Evolutionary conservation across 2,888 invertebrate species (phyloP), one percentile per base, ranked within the genome.

Genomic region (Diogma glabrata): DNA sequence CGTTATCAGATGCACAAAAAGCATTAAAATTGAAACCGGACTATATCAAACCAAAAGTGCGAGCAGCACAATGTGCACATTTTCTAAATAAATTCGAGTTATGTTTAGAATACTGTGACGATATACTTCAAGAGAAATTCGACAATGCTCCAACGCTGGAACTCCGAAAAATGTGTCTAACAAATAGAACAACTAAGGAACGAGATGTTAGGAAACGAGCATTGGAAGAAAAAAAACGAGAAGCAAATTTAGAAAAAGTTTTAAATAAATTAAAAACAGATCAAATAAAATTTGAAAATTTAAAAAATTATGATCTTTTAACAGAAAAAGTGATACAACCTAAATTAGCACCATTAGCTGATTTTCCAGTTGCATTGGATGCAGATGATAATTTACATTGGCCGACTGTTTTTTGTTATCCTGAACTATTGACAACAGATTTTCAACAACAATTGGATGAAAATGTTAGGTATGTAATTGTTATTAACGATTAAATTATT

Each of bases 381-480:
- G 60, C 87, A 10, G 71, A 77, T 60, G 68, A 79, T 0, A 60
- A 71, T 12, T 67, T 96, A 10, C 70, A 82, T 49, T 96, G 94
- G 94, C 95, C 95, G 0, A 83, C 92, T 0, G 72, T 89, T 16
- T 79, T 95, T 57, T 71, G 90, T 10, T 96, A 94, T 67, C 95
- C 95, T 0, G 93, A 95, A 69, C 83, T 83, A 62, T 75, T 82
- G 53, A 81, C 86, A 60, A 87, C 90, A 47, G 96, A 97, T 67
- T 88, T 92, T 59, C 77, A 96, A 36, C 82, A 86, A 65, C 76
- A 78, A 52, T 87, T 93, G 61, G 76, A 79, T 9, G 93, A 94
- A 70, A 76, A 81, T 59, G 75, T 76, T 1, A 70, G 74, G 74
- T 79, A 77, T 65, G 65, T 64, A 2, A 62, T 58, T 53, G 70